Percentiles rank a stretch among this genome's conserved stretches.
These are phyloP conservation scores for Ispidina picta DNA, from an alignment of 2,797 vertebrate species.

Conservation along the genomic window DNA sequence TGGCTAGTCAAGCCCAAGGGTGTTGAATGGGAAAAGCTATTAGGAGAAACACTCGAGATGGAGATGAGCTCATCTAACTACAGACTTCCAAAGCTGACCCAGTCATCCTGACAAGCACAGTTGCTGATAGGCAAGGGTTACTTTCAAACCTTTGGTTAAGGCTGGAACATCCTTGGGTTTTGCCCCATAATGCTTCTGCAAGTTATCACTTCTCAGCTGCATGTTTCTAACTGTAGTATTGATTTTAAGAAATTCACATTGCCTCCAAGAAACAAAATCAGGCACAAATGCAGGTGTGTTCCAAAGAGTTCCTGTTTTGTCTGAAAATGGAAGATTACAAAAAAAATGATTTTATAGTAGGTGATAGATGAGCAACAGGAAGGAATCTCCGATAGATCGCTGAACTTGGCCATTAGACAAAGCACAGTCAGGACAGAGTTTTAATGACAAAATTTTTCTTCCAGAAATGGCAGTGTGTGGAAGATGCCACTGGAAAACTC, in stretches of 20 bases:
- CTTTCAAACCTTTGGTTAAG: background rate
- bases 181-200: background rate
- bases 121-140: background rate
- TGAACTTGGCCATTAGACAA: background rate
- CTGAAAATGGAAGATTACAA: background rate
- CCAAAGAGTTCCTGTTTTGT: background rate
- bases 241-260: background rate
- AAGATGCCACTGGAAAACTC: slow-evolving; percentile 89
- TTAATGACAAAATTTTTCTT: slow-evolving; percentile 15
- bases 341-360: background rate
- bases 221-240: background rate
- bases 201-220: background rate
- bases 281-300: background rate
- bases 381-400: background rate
- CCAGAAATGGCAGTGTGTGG: slow-evolving; percentile 95
- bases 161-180: background rate
- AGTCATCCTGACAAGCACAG: background rate
- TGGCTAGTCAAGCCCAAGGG: background rate
- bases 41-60: background rate
- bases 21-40: background rate
- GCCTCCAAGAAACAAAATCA: background rate
- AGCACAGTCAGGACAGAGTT: background rate
- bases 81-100: background rate
- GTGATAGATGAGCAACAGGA: background rate
- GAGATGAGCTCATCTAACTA: background rate